Base-by-base conservation (phyloP, 2,113 vertebrate species). In the Ursus arctos region DNA sequence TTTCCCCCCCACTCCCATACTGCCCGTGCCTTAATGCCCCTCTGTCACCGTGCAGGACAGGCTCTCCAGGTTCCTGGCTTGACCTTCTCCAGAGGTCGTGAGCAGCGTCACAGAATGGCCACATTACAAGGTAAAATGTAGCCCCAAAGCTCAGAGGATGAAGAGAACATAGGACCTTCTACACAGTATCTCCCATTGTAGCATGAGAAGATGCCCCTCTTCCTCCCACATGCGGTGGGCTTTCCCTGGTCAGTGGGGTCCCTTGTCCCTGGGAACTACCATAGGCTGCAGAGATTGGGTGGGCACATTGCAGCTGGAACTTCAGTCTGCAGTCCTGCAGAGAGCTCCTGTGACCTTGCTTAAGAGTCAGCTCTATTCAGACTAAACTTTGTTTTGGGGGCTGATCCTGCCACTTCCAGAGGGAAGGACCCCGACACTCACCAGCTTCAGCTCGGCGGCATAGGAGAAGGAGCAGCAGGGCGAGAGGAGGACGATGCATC, bases 391-490 rank as follows among this genome's bases (percentile, higher is more conserved):
- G 21, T 36, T 74, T 74, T 79, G 71, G 59, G 55, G 86, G 22
- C 5, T 59, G 57, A 84, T 67, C 49, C 55, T 85, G 26, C 4
- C 51, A 14, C 65, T 24, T 55, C 18, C 47, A 77, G 79, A 76
- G 18, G 47, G 31, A 89, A 87, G 40, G 74, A 65, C 18, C 19
- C 76, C 0, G 0, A 7, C 21, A 98, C 97, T 98, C 49, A 98
- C 94, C 95, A n/a, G 96, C 94, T 79, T 88, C 40, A 53, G 65
- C 43, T 49, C 47, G 22, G 67, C 81, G 59, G 18, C 49, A 77
- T 0, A 97, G 86, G 21, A 97, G 79, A 49, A 96, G 28, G 55
- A 95, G 14, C 31, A 94, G 55, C 55, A 96, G 61, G 31, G 22
- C 1, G 7, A 87, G 31, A 43, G 26, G 36, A 53, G 61, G 85